Evolutionary conservation across 2,888 invertebrate species (phyloP).

Genomic region (Spodoptera littoralis): DNA sequence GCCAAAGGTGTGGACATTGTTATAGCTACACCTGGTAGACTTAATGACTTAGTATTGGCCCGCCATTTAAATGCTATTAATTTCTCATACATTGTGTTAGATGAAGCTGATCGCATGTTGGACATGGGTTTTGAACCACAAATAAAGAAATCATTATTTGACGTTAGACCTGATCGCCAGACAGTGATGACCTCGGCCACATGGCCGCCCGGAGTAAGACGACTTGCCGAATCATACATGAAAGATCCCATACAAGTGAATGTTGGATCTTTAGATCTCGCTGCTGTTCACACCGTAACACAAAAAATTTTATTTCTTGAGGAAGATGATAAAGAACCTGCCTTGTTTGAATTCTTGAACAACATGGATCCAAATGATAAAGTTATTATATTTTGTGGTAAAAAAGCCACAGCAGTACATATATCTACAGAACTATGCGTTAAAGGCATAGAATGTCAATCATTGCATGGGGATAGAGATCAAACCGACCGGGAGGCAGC

Average conservation of each 20-base stretch:
- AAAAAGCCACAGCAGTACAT: conserved; percentile 95
- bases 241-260: conserved; percentile 96
- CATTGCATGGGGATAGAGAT: conserved; percentile 97
- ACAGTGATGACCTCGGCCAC: conserved; percentile 99
- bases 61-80: conserved; percentile 92
- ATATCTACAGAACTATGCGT: conserved; percentile 94
- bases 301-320: conserved; percentile 93
- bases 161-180: conserved; percentile 96
- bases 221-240: conserved; percentile 96
- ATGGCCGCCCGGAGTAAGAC: conserved; percentile 96
- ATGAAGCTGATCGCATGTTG: conserved; percentile 97
- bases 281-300: conserved; percentile 95
- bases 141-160: conserved; percentile 94
- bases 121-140: conserved; percentile 96
- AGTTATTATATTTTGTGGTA: conserved; percentile 96
- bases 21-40: conserved; percentile 97
- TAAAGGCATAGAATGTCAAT: conserved; percentile 91
- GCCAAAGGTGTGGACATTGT: conserved; percentile 96
- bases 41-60: conserved; percentile 95
- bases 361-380: conserved; percentile 94
- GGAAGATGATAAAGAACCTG: conserved; percentile 91
- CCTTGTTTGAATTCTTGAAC: conserved; percentile 91
- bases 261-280: conserved; percentile 96
- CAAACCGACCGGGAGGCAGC: conserved; percentile 94
- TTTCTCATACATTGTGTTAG: conserved; percentile 96